A percentile compares a stretch with the other conserved stretches of the same genome.
These are phyloP conservation scores for Pseudois nayaur DNA, from an alignment of 2,113 vertebrate species.

Conservation along the genomic window DNA sequence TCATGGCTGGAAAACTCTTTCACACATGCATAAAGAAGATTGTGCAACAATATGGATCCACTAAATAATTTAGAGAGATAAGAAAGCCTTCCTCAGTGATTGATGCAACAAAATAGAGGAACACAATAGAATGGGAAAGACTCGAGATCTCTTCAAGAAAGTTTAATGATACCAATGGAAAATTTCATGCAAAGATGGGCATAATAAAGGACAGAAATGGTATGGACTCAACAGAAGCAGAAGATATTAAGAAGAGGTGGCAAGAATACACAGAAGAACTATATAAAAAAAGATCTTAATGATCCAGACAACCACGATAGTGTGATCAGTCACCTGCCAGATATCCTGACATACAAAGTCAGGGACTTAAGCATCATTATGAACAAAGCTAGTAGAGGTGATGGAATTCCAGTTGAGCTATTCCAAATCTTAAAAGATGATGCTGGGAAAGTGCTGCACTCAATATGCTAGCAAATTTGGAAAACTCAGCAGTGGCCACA, in stretches of 20 bases:
- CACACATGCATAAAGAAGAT: not conserved
- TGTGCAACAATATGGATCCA: not conserved
- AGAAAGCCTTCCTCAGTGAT: not conserved
- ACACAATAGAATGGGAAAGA: not conserved
- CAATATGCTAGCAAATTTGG: not conserved
- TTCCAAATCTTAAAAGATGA: not conserved
- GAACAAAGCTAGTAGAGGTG: not conserved
- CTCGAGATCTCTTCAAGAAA: not conserved
- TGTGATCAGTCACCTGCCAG: not conserved
- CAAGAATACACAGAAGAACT: not conserved
- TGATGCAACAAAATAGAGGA: not conserved
- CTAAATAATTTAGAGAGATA: not conserved
- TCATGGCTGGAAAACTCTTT: not conserved
- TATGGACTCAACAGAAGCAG: not conserved
- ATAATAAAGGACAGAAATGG: not conserved
- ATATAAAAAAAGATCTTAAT: not conserved
- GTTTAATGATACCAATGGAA: not conserved
- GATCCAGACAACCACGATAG: not conserved
- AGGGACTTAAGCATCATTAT: not conserved
- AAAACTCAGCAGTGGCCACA: not conserved
- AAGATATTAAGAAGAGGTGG: not conserved
- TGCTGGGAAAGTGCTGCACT: not conserved
- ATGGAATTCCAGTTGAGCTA: not conserved
- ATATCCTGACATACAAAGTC: not conserved
- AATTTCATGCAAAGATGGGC: not conserved